Evolutionary conservation across 2,888 invertebrate genomes (phyloP), one percentile per base, ranked within the genome.

Genomic region (Idaea aversata): DNA sequence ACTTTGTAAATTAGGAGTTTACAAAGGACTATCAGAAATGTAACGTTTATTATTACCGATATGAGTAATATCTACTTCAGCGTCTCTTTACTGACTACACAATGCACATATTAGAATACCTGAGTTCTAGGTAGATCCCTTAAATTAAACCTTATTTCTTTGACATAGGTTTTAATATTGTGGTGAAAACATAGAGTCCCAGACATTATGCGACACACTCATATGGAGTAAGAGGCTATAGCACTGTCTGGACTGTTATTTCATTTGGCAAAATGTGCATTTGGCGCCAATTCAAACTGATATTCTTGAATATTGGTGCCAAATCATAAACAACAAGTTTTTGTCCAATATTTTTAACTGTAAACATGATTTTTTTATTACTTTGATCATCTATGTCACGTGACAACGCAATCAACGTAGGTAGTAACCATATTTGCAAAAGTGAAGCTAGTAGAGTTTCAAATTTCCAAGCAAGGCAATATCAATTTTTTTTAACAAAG

Each of bases 181-280:
- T 47, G 47, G 47, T 47, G 47, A 47, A 70, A 73, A 61, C 6
- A 38, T 60, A 36, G 64, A 75, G 75, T 67, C 72, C 71, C 77
- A 81, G 82, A 79, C 84, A 76, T 71, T 59, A 76, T 67, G 72
- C 75, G 67, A 72, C 70, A 78, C 72, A 76, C 75, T 67, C 75
- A 66, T 75, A 77, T 73, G 73, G 65, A 75, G 79, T 81, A 77
- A 71, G 72, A 74, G 72, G 68, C 73, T 73, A 87, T 81, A 87
- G 77, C 72, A 71, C 72, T 73, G 90, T 89, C 90, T 90, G 91
- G 85, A 78, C 77, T 79, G 84, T 85, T 84, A 84, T 86, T 85
- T 81, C 79, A 82, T 85, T 88, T 90, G 88, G 90, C 89, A 87
- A 86, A 84, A 84, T 87, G 74, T 88, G 85, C 86, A 86, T 83